Percentiles rank a stretch among this genome's conserved stretches.
Evolutionary conservation across 2,113 vertebrate species (phyloP).

Genomic region (Malurus cyaneus): DNA sequence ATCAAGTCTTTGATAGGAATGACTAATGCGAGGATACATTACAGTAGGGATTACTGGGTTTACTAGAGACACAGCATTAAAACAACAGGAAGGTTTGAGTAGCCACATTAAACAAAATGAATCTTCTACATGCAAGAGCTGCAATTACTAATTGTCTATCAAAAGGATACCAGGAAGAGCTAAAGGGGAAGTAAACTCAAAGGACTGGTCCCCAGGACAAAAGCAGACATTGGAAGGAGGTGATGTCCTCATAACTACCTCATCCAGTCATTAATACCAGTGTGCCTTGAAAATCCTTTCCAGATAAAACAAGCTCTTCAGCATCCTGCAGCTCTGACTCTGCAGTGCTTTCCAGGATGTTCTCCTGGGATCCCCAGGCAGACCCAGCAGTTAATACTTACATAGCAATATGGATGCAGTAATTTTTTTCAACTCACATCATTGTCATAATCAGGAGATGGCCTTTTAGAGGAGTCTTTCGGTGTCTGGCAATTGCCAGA

Average conservation of each 20-base stretch:
- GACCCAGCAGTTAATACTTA: not conserved
- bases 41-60: not conserved
- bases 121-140: not conserved
- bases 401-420: not conserved
- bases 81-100: not conserved
- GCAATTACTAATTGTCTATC: not conserved
- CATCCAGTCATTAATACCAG: not conserved
- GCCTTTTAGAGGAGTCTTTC: not conserved
- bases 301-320: not conserved
- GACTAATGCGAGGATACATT: constrained; percentile 10
- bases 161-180: not conserved
- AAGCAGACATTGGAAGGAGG: not conserved
- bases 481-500: not conserved
- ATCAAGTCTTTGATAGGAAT: constrained; percentile 17
- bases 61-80: not conserved
- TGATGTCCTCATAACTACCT: not conserved
- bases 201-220: not conserved
- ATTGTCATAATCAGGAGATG: not conserved
- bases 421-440: not conserved
- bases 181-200: not conserved
- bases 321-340: not conserved
- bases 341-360: not conserved
- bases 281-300: not conserved
- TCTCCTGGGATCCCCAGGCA: not conserved
- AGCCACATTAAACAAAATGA: not conserved